These are phyloP conservation scores for Nematostella vectensis DNA, from an alignment of 92 coral and sea anemone species.

Conservation along the genomic window DNA sequence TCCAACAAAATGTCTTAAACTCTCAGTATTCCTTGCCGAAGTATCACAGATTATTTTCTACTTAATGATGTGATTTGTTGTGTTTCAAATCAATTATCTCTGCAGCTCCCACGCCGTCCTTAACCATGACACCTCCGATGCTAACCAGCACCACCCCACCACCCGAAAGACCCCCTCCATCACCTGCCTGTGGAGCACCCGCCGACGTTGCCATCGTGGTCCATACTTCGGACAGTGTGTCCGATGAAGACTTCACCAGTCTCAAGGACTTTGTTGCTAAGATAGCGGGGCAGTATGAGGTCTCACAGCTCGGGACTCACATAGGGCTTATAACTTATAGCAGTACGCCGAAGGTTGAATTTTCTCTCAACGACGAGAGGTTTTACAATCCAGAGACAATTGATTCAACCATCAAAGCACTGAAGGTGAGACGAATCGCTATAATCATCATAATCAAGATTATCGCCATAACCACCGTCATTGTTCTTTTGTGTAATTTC, in stretches of 20 bases:
- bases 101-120: conserved; percentile 22
- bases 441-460: too few species aligned
- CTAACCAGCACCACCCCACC: not conserved
- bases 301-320: conserved; percentile 22
- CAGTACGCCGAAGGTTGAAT: conserved; percentile 13
- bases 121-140: conserved; percentile 6
- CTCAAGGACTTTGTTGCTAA: conserved; percentile 31
- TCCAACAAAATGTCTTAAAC: too few species aligned
- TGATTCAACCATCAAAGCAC: conserved; percentile 12
- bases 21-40: too few species aligned
- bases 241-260: conserved; percentile 13
- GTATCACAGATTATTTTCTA: too few species aligned
- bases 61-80: too few species aligned
- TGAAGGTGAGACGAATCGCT: too few species aligned
- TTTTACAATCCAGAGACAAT: conserved; percentile 11
- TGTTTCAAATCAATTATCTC: too few species aligned
- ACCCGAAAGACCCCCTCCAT: not conserved
- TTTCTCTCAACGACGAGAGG: conserved; percentile 6
- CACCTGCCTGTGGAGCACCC: conserved; percentile 23
- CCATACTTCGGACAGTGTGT: conserved; percentile 26
- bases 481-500: too few species aligned
- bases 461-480: too few species aligned
- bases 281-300: conserved; percentile 16
- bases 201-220: conserved; percentile 38
- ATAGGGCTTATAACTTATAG: conserved; percentile 32